Base-by-base conservation (phyloP, 2,888 invertebrate genomes). In the Phaedon cochleariae region DNA sequence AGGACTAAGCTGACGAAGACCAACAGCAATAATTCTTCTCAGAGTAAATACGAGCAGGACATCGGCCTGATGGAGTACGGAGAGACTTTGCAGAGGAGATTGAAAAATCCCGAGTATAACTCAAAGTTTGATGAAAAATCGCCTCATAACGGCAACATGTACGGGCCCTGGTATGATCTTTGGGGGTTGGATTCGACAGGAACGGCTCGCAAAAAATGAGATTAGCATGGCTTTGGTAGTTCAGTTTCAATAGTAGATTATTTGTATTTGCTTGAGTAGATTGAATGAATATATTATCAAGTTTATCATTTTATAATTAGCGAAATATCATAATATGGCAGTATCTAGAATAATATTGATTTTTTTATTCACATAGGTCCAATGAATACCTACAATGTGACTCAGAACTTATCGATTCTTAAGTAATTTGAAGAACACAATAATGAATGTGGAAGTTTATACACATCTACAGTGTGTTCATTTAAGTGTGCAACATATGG, bases 131-230 rank as follows among this genome's bases (percentile, higher is more conserved):
- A 84, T 54, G 82, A 83, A 63, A 87, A 87, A 73, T 82, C 86
- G 67, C 85, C 85, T 57, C 86, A 87, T 76, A 88, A 88, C 62
- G 89, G 88, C 9, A 92, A 92, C 77, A 90, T 90, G 72, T 94
- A 93, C 80, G 94, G 94, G 0, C 94, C 94, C 0, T 94, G 94
- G 94, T 94, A 94, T 79, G 94, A 95, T 83, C 86, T 94, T 68
- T 95, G 94, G 94, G 94, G 90, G 29, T 86, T 89, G 63, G 92
- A 92, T 82, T 86, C 89, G 46, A 89, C 90, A 29, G 88, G 67
- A 41, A 67, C 65, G 7, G 90, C 75, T 65, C 80, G 66, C 78
- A 82, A 74, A 77, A 73, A 72, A 48, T 69, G 58, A 31, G 9
- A 5, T 1, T 34, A 21, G 55, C 55, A 55, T 55, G 55, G 9